Conservation (phyloP, 2,888 invertebrate genomes). For the Clanis bilineata region DNA sequence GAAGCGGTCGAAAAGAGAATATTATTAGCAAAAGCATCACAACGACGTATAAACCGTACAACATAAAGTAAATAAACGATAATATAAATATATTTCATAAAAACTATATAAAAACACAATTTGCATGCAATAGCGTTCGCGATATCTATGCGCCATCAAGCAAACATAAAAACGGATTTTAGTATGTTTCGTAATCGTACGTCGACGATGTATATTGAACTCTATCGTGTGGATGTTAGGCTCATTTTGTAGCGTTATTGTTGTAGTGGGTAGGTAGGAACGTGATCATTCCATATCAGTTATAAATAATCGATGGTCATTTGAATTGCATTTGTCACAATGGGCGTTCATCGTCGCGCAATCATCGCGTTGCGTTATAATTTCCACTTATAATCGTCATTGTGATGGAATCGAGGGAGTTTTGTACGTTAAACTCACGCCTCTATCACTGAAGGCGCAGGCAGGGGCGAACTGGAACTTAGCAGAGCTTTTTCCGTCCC, state of each 20-base stretch:
- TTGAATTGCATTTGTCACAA: slow-evolving; percentile 53
- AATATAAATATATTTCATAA: neutral
- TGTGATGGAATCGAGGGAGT: neutral
- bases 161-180: neutral
- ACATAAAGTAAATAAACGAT: neutral
- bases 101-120: slow-evolving; percentile 1
- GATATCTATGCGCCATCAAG: neutral
- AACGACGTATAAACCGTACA: neutral
- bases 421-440: no score
- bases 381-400: neutral
- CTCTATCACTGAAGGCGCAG: no score
- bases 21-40: no score
- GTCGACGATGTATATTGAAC: neutral
- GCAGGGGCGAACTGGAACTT: no score
- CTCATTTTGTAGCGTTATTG: neutral
- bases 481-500: no score
- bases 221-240: neutral
- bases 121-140: neutral
- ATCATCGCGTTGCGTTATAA: slow-evolving; percentile 5
- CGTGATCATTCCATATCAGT: slow-evolving; percentile 16
- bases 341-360: slow-evolving; percentile 24
- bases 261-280: neutral
- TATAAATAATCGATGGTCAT: slow-evolving; percentile 47
- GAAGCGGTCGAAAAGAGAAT: no score
- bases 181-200: slow-evolving; percentile 7